Evolutionary conservation across 1,140 invertebrate species (phyloP).

Genomic region (Drosophila athabasca): DNA sequence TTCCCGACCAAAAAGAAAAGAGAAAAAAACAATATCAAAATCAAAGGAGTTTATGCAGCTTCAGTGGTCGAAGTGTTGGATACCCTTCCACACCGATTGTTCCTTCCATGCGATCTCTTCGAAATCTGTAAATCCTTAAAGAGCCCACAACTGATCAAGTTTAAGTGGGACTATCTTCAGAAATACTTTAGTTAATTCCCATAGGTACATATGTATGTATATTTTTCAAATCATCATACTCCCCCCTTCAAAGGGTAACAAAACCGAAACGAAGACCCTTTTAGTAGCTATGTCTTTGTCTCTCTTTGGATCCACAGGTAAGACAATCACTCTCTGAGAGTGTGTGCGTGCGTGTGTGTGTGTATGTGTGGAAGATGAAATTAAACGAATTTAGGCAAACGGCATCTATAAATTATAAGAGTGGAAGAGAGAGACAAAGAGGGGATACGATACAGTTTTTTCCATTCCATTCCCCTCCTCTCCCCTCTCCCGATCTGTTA

Average conservation of each 20-base stretch:
- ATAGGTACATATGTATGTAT: no score
- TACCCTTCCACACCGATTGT: no score
- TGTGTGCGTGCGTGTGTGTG: neutral
- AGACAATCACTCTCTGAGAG: neutral
- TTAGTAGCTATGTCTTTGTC: constrained; percentile 19
- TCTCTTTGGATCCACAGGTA: constrained; percentile 17
- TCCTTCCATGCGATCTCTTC: no score
- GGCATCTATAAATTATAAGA: constrained; percentile 78
- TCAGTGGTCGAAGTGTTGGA: no score
- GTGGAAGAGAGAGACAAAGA: no score
- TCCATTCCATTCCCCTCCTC: neutral
- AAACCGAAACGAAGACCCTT: constrained; percentile 52
- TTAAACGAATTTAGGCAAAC: constrained; percentile 82
- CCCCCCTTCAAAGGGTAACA: no score
- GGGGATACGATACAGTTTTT: constrained; percentile 43
- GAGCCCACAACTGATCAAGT: no score
- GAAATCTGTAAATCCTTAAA: no score
- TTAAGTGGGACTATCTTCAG: no score
- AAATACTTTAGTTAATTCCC: no score
- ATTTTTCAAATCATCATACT: no score
- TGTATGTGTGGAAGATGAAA: constrained; percentile 58
- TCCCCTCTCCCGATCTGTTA: constrained; percentile 18
- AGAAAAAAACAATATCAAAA: constrained; percentile 5
- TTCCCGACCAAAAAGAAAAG: no score
- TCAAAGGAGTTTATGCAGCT: constrained; percentile 8